Evolutionary conservation across 2,113 vertebrate species (phyloP), one percentile per base, ranked within the genome.

Genomic region (Vulpes vulpes): DNA sequence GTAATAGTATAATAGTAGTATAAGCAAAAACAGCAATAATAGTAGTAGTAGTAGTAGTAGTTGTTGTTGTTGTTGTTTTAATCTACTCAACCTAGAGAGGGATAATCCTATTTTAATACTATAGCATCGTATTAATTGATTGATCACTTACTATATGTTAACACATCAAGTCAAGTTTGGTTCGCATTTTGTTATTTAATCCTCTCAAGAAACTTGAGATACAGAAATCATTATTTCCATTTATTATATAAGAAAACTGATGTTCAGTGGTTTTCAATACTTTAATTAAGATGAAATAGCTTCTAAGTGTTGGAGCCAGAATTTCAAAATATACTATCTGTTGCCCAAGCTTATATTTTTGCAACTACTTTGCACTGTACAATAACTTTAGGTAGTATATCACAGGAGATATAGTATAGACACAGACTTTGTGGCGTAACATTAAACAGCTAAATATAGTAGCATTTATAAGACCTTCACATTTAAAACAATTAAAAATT

Each of bases 101-200:
- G 59, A 83, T 9, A 11, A 60, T 14, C 10, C 8, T 55, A 57
- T 2, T n/a, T 62, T 25, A 53, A 23, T 55, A 38, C 11, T 30
- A 22, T 19, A 62, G 11, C 0, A 22, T 25, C n/a, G 8, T 64
- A 67, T 74, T 83, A 55, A 91, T 11, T 59, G 11, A 91, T 11
- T 59, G 11, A 76, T 38, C n/a, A 85, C 11, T 90, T 30, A 32
- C 51, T 38, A 4, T 32, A 38, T 23, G 1, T 10, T 8, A 49
- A 76, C 3, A 83, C 12, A n/a, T 32, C 25, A 5, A 43, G 7
- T 62, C 30, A 83, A 38, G 11, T 2, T 53, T 35, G 23, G 65
- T 82, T 87, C 76, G 11, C 15, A 91, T 87, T 78, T 90, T 71
- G 12, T 89, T 87, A 91, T 74, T 74, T 86, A 81, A 67, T 69